Evolutionary conservation across 2,113 vertebrate species (phyloP), one percentile per base, ranked within the genome.

Genomic region (Lamprologus ornatipinnis): DNA sequence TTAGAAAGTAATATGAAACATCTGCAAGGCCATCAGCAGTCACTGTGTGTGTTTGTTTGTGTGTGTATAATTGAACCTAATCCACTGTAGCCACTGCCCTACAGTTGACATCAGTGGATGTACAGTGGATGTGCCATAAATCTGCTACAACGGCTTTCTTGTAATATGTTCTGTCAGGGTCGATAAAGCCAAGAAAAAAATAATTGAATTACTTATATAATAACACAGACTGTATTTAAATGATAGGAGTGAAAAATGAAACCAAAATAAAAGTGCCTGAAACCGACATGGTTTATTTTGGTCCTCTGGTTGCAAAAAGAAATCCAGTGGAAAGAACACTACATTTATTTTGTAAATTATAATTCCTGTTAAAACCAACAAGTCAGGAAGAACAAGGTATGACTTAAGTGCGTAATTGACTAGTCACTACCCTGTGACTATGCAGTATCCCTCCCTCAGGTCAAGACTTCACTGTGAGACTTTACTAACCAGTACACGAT

Each of bases 1-100:
- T 88, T 78, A 83, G 49, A 55, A 42, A 47, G 33, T 63, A 84
- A 91, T 65, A 55, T 33, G 57, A 91, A 93, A 91, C 91, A 90
- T 88, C 92, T 92, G 93, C 82, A 85, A 37, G 28, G 1, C 54
- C 21, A 79, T 40, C 68, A 73, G 40, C 7, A 54, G 45, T 31
- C 49, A 11, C 6, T 75, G 68, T 82, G 70, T 73, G 70, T 80
- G 75, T 75, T 80, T 70, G 4, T 31, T 26, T 79, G 49, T 57
- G 86, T 84, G 58, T 78, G 73, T 68, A 12, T 53, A 85, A 88
- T 21, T 86, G 85, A 75, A 89, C 79, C 73, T 87, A n/a, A 37
- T 60, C 68, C 68, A 17, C 51, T n/a, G 51, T 21, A 51, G 83
- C 65, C 19, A 21, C 73, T 35, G 5, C 68, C 51, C 3, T 21